Percentiles rank a stretch among this genome's conserved stretches.
Conservation (phyloP, 2,888 invertebrate genomes). For the Drosophila mettleri region DNA sequence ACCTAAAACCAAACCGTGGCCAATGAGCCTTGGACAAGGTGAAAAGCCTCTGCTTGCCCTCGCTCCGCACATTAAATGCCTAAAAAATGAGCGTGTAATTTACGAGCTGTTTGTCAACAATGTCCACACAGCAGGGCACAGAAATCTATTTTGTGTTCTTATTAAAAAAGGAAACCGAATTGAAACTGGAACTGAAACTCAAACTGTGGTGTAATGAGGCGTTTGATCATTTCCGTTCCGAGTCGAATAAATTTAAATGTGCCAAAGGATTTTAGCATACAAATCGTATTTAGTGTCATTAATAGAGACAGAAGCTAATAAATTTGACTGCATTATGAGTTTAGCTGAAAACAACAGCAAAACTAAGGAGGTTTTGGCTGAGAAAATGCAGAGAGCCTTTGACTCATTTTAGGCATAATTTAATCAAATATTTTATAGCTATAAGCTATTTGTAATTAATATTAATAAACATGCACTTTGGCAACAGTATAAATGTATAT, state of each 20-base stretch:
- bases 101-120: constrained; percentile 78
- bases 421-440: too few relatives aligned
- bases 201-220: constrained; percentile 63
- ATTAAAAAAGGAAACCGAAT: constrained; percentile 34
- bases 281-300: constrained; percentile 56
- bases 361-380: constrained; percentile 8
- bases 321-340: constrained; percentile 26
- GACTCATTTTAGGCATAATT: too few relatives aligned
- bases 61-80: constrained; percentile 47
- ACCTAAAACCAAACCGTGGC: constrained; percentile 32
- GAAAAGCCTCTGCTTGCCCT: constrained; percentile 24
- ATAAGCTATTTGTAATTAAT: too few relatives aligned
- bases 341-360: not conserved
- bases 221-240: constrained; percentile 66
- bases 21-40: constrained; percentile 37
- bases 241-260: constrained; percentile 45
- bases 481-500: too few relatives aligned
- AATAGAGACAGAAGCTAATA: constrained; percentile 27
- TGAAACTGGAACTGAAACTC: constrained; percentile 26
- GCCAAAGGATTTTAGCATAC: constrained; percentile 53
- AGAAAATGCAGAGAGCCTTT: not conserved
- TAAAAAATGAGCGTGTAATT: constrained; percentile 73
- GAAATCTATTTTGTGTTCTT: constrained; percentile 66
- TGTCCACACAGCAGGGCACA: constrained; percentile 54
- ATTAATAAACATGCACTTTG: too few relatives aligned